These are phyloP conservation scores for Stylophora pistillata DNA, from an alignment of 64 coral and sea anemone genomes.

Conservation along the genomic window DNA sequence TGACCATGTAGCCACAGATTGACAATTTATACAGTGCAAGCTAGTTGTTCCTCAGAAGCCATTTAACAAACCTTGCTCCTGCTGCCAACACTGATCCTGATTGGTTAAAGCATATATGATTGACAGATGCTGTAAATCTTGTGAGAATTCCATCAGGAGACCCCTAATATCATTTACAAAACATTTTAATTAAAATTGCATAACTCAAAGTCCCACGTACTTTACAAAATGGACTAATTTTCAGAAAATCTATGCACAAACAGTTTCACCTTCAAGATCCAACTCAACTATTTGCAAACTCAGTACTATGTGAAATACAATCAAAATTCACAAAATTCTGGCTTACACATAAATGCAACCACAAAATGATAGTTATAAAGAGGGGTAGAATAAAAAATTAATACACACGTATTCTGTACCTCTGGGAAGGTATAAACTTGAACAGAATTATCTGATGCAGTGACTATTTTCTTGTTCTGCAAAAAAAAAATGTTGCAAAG, in stretches of 20 bases:
- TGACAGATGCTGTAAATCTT: constrained; percentile 90
- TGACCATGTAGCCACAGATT: too few relatives aligned
- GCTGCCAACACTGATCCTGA: constrained; percentile 82
- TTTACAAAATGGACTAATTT: too few relatives aligned
- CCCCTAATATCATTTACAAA: constrained; percentile 58
- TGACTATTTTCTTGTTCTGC: constrained; percentile 93
- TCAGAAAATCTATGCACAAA: too few relatives aligned
- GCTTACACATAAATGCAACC: too few relatives aligned
- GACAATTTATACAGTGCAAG: neutral
- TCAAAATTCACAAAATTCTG: too few relatives aligned
- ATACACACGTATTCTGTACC: too few relatives aligned
- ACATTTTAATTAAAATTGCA: neutral
- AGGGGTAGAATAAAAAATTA: too few relatives aligned
- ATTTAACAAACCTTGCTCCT: constrained; percentile 64
- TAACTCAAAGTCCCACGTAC: neutral
- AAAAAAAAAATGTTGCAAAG: neutral
- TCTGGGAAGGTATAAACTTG: constrained; percentile 95
- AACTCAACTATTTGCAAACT: too few relatives aligned
- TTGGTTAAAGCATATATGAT: constrained; percentile 91
- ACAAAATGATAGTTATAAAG: too few relatives aligned
- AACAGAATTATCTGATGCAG: constrained; percentile 91
- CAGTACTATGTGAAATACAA: too few relatives aligned
- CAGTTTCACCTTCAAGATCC: too few relatives aligned
- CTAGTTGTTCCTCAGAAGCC: neutral
- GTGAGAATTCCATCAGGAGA: constrained; percentile 93